Evolutionary conservation across 1,140 invertebrate genomes (phyloP).

Genomic region (Galendromus occidentalis): DNA sequence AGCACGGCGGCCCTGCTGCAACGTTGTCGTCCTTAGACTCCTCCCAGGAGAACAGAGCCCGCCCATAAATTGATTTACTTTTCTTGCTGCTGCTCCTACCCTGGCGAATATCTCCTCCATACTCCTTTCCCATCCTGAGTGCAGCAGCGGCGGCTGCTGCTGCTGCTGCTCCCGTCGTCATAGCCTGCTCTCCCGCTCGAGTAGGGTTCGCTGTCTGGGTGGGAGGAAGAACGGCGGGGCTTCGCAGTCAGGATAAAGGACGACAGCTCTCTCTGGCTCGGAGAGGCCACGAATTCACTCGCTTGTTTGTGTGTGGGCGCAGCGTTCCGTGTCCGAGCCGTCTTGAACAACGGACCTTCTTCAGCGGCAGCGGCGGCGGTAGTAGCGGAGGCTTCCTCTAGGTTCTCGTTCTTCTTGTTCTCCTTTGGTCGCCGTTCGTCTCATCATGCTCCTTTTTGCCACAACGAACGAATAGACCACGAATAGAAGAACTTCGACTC

Average conservation of each 20-base stretch:
- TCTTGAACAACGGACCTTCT: background rate
- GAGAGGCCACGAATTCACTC: too few species aligned
- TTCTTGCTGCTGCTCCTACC: conserved; percentile 7
- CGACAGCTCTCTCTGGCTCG: too few species aligned
- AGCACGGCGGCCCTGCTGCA: too few species aligned
- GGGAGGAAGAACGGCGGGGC: too few species aligned
- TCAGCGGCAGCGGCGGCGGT: background rate
- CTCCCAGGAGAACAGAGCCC: conserved; percentile 8
- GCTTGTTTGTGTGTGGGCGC: conserved; percentile 3
- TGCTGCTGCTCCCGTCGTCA: background rate
- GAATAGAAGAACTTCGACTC: background rate
- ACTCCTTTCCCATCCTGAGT: background rate
- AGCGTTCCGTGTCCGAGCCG: conserved; percentile 2
- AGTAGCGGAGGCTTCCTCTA: background rate
- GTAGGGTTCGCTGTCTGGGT: too few species aligned
- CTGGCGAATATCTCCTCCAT: background rate
- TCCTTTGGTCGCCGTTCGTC: background rate
- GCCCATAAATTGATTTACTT: conserved; percentile 11
- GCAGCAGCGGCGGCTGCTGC: background rate
- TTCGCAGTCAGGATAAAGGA: too few species aligned
- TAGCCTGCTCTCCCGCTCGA: too few species aligned
- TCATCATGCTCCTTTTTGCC: background rate
- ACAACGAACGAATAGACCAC: background rate
- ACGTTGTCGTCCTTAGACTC: background rate
- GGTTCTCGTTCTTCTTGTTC: background rate